phyloP scores from a whole-genome alignment of 2,888 invertebrate genomes.

The Diaphora mendica region DNA sequence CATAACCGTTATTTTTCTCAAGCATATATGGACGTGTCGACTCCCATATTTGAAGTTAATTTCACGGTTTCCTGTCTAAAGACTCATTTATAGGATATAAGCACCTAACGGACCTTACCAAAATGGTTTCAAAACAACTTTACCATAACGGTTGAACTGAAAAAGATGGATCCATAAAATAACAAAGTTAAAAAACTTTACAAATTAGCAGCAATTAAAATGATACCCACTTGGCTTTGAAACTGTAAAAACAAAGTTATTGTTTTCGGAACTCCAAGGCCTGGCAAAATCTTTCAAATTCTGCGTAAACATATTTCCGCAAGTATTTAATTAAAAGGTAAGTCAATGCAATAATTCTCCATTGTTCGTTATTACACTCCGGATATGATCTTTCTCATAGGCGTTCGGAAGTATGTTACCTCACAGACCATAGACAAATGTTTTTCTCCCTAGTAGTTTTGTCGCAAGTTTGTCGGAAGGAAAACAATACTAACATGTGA shows the following conservation, averaged over 20 bases:
- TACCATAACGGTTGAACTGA: neutral
- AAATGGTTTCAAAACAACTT: neutral
- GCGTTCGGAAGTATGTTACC: slow-evolving; percentile 51
- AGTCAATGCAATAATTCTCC: slow-evolving; percentile 30
- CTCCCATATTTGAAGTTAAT: neutral
- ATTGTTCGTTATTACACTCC: slow-evolving; percentile 46
- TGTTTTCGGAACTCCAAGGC: slow-evolving; percentile 29
- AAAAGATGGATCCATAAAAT: neutral
- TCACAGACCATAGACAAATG: slow-evolving; percentile 28
- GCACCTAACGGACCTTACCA: neutral
- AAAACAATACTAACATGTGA: slow-evolving; percentile 46
- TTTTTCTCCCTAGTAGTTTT: slow-evolving; percentile 39
- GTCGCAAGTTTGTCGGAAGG: slow-evolving; percentile 41
- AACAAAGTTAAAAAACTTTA: neutral
- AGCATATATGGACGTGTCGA: neutral
- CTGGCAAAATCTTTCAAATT: slow-evolving; percentile 14
- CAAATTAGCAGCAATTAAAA: neutral
- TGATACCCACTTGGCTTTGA: neutral
- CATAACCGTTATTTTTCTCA: neutral
- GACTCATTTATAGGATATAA: neutral
- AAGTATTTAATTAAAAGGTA: slow-evolving; percentile 40
- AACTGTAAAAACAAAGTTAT: neutral
- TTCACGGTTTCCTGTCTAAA: neutral
- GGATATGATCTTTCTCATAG: slow-evolving; percentile 51
- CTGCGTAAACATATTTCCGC: slow-evolving; percentile 24